Base-by-base conservation (phyloP, 2,888 invertebrate genomes). In the Platypus cylindrus region DNA sequence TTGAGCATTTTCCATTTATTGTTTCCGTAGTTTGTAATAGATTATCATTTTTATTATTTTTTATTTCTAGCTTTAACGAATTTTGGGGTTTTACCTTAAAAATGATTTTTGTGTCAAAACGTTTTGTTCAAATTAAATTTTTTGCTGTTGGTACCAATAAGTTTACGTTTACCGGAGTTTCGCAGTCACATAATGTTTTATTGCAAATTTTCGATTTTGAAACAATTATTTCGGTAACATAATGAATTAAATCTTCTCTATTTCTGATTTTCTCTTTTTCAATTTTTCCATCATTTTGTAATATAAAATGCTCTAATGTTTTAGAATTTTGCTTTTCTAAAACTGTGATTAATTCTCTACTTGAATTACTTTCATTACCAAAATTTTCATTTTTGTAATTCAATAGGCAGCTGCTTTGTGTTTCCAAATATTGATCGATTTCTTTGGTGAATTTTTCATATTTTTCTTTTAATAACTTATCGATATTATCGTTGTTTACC, bases 171-270 rank as follows among this genome's bases (percentile, higher is more conserved):
- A n/a, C n/a, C n/a, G n/a, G n/a, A n/a, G n/a, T n/a, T n/a, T 37
- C 37, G 12, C 40, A 41, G 4, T 17, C 33, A 36, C 44, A 44
- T 5, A 36, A 18, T 26, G 33, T 39, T 8, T 34, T 23, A 32
- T 41, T 37, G 30, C 39, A 39, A n/a, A n/a, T n/a, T 27, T 34
- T 36, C 7, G 32, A 34, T 18, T 23, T 30, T 5, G 37, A 34
- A 24, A 43, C 20, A 5, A 40, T 26, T 26, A 43, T 37, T 37
- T 43, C 38, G 1, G 42, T 43, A 12, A 43, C 30, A 28, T 43
- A 43, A 32, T 34, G 39, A 4, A 43, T 24, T 13, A 43, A 30
- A 17, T 39, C 30, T 16, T 33, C 17, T 13, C 20, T 14, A 17
- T 17, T 39, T 13, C 14, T 1, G 8, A 34, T 8, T 11, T 11